A percentile compares a stretch with the other conserved stretches of the same genome.
Evolutionary conservation across 2,888 invertebrate genomes (phyloP).

Genomic region (Thecocarcelia acutangulata): DNA sequence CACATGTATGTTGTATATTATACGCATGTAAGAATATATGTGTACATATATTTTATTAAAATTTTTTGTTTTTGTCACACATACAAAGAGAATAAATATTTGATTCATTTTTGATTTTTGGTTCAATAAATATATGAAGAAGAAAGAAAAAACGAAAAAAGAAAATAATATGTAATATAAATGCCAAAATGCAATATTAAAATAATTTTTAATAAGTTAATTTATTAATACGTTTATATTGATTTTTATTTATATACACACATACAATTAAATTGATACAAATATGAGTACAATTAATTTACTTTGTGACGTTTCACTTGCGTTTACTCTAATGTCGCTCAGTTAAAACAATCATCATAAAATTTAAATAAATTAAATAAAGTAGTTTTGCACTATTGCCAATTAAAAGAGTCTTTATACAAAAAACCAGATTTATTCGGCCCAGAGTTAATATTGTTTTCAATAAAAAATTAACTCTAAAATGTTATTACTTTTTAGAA

Average conservation of each 20-base stretch:
- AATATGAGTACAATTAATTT: slow-evolving; percentile 73
- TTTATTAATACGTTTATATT: slow-evolving; percentile 73
- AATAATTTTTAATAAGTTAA: slow-evolving; percentile 53
- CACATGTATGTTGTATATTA: slow-evolving; percentile 73
- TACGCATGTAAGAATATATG: slow-evolving; percentile 76
- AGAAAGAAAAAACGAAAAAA: slow-evolving; percentile 81
- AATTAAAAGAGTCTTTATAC: too few relatives aligned
- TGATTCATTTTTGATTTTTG: slow-evolving; percentile 66
- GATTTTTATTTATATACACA: slow-evolving; percentile 74
- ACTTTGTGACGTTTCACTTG: slow-evolving; percentile 61
- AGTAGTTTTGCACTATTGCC: too few relatives aligned
- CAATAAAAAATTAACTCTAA: too few relatives aligned
- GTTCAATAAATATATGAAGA: slow-evolving; percentile 76
- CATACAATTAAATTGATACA: slow-evolving; percentile 69
- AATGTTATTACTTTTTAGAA: too few relatives aligned
- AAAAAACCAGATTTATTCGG: too few relatives aligned
- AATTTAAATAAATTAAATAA: too few relatives aligned
- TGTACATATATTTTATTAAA: slow-evolving; percentile 70
- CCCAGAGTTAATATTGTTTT: too few relatives aligned
- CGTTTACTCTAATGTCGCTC: slow-evolving; percentile 44
- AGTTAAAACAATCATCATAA: slow-evolving; percentile 36
- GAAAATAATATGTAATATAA: slow-evolving; percentile 80
- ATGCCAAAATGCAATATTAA: slow-evolving; percentile 81
- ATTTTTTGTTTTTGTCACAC: slow-evolving; percentile 65
- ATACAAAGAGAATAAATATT: slow-evolving; percentile 58